Percentiles rank a stretch among this genome's conserved stretches.
Evolutionary conservation across 2,113 vertebrate genomes (phyloP).

Genomic region (Machaerirhynchus nigripectus): DNA sequence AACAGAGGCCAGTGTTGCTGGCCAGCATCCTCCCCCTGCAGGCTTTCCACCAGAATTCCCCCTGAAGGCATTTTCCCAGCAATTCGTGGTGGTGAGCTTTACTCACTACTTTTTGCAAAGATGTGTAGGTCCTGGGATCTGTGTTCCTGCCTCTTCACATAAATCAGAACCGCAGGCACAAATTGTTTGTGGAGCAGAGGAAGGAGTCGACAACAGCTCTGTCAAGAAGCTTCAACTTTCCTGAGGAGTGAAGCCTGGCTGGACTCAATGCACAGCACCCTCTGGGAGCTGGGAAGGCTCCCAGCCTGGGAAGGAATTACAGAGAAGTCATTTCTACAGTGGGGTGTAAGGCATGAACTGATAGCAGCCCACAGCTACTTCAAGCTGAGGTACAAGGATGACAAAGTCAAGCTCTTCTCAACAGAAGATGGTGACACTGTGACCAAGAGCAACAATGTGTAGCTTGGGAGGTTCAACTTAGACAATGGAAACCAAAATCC

Average conservation of each 20-base stretch:
- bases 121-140: rapidly evolving
- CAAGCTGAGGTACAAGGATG: not conserved
- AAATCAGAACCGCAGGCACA: not conserved
- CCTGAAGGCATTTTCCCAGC: not conserved
- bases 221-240: not conserved
- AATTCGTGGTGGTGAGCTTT: not conserved
- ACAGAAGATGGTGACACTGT: not conserved
- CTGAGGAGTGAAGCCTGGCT: not conserved
- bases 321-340: not conserved
- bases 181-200: not conserved
- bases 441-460: not conserved
- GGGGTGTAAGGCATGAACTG: not conserved
- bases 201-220: not conserved
- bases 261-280: not conserved
- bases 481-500: not conserved
- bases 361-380: not conserved
- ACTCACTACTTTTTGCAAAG: not conserved
- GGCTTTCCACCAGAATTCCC: not conserved
- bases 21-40: not conserved
- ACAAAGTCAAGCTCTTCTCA: not conserved
- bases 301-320: too few species aligned
- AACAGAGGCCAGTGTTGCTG: not conserved
- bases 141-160: not conserved
- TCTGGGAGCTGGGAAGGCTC: not conserved
- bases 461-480: not conserved